phyloP scores from a whole-genome alignment of 1,140 invertebrate species.

The Cephus cinctus region DNA sequence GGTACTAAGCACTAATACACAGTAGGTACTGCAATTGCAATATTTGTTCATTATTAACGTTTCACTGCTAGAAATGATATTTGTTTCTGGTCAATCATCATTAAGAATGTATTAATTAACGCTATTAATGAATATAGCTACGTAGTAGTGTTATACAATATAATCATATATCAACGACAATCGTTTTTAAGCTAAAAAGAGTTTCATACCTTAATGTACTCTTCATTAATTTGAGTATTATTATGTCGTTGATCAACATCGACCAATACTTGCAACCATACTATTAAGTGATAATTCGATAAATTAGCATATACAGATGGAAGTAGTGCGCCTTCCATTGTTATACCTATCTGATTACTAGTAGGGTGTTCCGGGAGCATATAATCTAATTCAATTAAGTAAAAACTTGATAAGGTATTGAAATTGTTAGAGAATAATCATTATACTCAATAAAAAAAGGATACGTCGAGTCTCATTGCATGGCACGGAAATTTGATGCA shows the following conservation, averaged over 20 bases:
- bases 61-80: no score
- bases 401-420: background rate
- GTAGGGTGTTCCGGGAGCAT: constrained; percentile 38
- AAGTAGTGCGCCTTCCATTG: constrained; percentile 56
- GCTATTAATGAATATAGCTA: no score
- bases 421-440: constrained; percentile 14
- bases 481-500: constrained; percentile 64
- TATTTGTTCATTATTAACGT: no score
- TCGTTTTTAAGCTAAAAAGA: no score
- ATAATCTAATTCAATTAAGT: constrained; percentile 40
- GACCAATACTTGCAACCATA: constrained; percentile 54
- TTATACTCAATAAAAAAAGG: constrained; percentile 25
- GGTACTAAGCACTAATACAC: no score
- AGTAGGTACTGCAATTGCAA: no score
- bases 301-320: constrained; percentile 50
- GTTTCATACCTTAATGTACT: background rate
- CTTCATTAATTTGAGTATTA: constrained; percentile 1
- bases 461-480: constrained; percentile 39
- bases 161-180: no score
- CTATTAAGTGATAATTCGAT: constrained; percentile 45
- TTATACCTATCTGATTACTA: constrained; percentile 44
- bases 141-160: no score
- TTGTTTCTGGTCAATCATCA: background rate
- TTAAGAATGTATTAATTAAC: constrained; percentile 4
- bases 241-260: background rate